Conservation (phyloP, 64 coral and sea anemone genomes). For the Pocillopora verrucosa region DNA sequence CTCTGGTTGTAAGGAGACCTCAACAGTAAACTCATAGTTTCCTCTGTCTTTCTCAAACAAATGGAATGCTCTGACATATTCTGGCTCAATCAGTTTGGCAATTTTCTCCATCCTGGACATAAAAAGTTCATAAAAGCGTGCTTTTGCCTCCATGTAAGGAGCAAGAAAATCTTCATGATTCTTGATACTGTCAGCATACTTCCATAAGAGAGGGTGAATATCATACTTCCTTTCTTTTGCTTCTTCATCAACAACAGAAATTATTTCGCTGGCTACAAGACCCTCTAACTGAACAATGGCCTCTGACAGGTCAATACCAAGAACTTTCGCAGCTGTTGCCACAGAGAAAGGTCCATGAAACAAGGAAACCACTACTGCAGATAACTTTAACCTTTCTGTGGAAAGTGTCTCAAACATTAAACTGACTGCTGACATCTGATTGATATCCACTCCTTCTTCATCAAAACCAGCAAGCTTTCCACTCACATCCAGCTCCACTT, state of each 20-base stretch:
- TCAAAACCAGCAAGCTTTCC: background rate
- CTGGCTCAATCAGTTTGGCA: conserved; percentile 3
- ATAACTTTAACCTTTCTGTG: background rate
- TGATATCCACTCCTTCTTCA: conserved; percentile 1
- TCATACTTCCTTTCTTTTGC: background rate
- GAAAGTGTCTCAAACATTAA: conserved; percentile 19
- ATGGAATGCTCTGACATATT: conserved; percentile 23
- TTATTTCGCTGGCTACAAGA: background rate
- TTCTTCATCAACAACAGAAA: conserved; percentile 1
- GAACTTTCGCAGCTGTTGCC: background rate
- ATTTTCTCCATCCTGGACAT: conserved; percentile 16
- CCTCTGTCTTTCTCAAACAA: conserved; percentile 13
- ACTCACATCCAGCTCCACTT: background rate
- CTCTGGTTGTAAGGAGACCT: conserved; percentile 32
- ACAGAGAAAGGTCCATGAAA: conserved; percentile 18
- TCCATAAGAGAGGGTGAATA: conserved; percentile 15
- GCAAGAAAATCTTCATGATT: background rate
- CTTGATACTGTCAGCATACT: conserved; percentile 27
- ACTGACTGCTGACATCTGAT: background rate
- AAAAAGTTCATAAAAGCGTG: conserved; percentile 25
- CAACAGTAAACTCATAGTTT: conserved; percentile 40
- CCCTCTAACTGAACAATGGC: conserved; percentile 21
- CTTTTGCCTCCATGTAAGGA: conserved; percentile 20
- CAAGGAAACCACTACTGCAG: conserved; percentile 12
- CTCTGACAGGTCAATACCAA: background rate